A percentile compares a stretch with the other conserved stretches of the same genome.
Evolutionary conservation across 2,113 vertebrate genomes (phyloP).

Genomic region (Columbina picui): DNA sequence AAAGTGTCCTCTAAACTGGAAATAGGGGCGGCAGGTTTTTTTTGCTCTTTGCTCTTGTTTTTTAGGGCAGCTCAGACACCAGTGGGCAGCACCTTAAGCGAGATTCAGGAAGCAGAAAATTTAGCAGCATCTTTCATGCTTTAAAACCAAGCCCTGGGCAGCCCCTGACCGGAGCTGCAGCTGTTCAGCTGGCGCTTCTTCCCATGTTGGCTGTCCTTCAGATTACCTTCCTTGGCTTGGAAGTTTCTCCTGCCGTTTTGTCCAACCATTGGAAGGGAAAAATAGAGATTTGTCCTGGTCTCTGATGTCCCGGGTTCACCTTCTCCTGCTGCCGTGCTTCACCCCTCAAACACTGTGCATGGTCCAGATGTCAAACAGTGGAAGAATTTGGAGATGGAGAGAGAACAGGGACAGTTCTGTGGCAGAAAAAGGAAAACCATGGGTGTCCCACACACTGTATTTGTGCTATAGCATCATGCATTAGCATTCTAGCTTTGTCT

Average conservation of each 20-base stretch:
- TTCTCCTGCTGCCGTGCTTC: not conserved
- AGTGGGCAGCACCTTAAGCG: not conserved
- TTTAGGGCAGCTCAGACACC: not conserved
- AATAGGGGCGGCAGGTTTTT: not conserved
- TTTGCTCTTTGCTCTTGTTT: not conserved
- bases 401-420: not conserved
- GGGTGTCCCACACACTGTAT: not conserved
- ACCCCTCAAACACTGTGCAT: not conserved
- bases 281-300: not conserved
- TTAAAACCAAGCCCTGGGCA: not conserved
- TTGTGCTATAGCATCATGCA: not conserved
- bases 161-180: accelerated
- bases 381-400: not conserved
- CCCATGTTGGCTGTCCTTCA: not conserved
- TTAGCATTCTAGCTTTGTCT: not conserved
- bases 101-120: not conserved
- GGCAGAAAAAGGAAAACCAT: not conserved
- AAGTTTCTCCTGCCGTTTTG: not conserved
- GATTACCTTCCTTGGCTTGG: not conserved
- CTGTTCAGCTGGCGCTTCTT: not conserved
- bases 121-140: not conserved
- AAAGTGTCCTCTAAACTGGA: not conserved
- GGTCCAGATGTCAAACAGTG: accelerated
- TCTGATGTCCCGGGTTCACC: not conserved
- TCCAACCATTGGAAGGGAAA: not conserved